A percentile compares a stretch with the other conserved stretches of the same genome.
phyloP scores from a whole-genome alignment of 2,888 invertebrate genomes.

The Drosophila paranaensis region DNA sequence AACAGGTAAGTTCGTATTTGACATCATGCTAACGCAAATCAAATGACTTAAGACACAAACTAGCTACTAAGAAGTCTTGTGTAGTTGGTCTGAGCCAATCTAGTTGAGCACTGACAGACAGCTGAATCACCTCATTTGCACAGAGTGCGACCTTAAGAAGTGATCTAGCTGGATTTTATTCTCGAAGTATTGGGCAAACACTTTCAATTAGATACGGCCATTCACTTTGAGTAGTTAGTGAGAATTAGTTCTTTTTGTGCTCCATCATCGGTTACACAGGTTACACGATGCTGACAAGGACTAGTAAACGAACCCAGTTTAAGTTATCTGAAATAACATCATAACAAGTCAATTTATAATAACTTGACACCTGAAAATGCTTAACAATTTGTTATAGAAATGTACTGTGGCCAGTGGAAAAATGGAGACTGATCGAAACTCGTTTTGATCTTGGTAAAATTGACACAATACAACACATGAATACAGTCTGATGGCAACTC shows the following conservation, averaged over 20 bases:
- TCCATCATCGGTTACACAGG: not conserved
- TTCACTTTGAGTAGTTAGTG: not conserved
- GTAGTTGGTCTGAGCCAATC: not conserved
- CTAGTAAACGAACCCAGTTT: not conserved
- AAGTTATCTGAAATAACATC: not conserved
- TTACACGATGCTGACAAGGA: not conserved
- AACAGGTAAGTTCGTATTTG: slow-evolving; percentile 79
- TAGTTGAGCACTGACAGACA: not conserved
- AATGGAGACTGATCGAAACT: slow-evolving; percentile 29
- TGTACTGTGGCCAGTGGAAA: slow-evolving; percentile 14
- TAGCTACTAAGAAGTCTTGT: slow-evolving; percentile 20
- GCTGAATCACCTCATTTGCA: not conserved
- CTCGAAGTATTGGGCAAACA: not conserved
- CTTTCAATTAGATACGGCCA: not conserved
- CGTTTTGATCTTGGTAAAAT: slow-evolving; percentile 26
- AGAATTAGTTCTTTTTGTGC: not conserved
- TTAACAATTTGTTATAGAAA: slow-evolving; percentile 35
- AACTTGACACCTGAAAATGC: not conserved
- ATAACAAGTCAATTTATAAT: not conserved
- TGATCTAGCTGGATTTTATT: not conserved
- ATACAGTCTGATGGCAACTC: slow-evolving; percentile 32
- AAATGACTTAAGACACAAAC: slow-evolving; percentile 49
- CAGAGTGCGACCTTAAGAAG: not conserved
- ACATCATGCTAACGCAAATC: slow-evolving; percentile 32
- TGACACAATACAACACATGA: slow-evolving; percentile 23